Evolutionary conservation across 2,888 invertebrate species (phyloP).

Genomic region (Drosophila monieri): DNA sequence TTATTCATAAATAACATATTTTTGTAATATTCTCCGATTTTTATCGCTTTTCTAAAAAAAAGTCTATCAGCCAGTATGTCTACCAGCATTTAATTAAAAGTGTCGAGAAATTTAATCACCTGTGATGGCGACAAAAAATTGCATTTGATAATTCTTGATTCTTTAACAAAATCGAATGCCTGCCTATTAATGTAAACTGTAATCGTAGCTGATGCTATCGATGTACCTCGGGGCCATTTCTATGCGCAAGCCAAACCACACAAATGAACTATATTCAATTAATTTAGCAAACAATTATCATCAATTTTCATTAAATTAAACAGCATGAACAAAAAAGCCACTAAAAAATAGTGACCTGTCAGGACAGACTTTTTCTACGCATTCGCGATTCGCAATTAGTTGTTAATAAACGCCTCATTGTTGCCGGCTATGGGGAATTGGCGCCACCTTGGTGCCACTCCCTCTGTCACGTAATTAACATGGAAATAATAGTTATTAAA

Average conservation of each 20-base stretch:
- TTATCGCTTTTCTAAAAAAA: background rate
- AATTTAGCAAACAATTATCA: slow-evolving; percentile 54
- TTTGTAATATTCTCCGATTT: background rate
- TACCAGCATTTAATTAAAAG: background rate
- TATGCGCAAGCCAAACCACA: slow-evolving; percentile 38
- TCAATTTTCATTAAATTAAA: slow-evolving; percentile 56
- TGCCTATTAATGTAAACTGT: slow-evolving; percentile 29
- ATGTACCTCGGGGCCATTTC: slow-evolving; percentile 30
- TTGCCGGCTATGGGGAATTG: slow-evolving; percentile 4
- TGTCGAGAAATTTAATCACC: background rate
- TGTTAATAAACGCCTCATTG: slow-evolving; percentile 56
- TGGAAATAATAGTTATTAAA: slow-evolving; percentile 65
- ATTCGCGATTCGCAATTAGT: slow-evolving; percentile 47
- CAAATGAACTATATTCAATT: slow-evolving; percentile 53
- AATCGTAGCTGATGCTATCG: slow-evolving; percentile 34
- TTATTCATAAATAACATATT: background rate
- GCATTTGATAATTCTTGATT: slow-evolving; percentile 27
- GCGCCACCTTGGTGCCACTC: slow-evolving; percentile 1
- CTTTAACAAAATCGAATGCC: slow-evolving; percentile 16
- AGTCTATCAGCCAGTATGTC: background rate
- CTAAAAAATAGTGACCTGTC: slow-evolving; percentile 5
- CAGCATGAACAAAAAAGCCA: slow-evolving; percentile 29
- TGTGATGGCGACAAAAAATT: background rate
- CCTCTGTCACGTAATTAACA: slow-evolving; percentile 63
- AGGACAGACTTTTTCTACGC: slow-evolving; percentile 19